Conservation (phyloP, 2,888 invertebrate species). For the Drosophila tanythrix region DNA sequence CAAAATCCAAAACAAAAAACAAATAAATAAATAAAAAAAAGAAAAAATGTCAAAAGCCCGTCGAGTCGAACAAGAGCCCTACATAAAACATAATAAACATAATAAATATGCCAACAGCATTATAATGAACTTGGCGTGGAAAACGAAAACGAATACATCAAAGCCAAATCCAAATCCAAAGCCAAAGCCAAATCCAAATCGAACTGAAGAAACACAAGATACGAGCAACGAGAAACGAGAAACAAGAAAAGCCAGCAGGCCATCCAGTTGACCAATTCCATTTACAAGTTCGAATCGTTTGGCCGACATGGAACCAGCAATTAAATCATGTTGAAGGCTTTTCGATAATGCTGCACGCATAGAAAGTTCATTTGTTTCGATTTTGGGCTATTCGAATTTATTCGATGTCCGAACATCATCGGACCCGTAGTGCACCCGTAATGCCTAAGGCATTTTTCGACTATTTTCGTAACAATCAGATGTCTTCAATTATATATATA, state of each 20-base stretch:
- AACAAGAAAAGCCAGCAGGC: conserved; percentile 41
- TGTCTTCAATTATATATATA: too few relatives aligned
- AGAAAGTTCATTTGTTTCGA: conserved; percentile 55
- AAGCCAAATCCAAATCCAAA: conserved; percentile 7
- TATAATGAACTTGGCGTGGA: conserved; percentile 56
- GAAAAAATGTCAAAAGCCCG: conserved; percentile 30
- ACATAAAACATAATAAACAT: conserved; percentile 56
- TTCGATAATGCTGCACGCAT: conserved; percentile 48
- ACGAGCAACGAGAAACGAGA: conserved; percentile 9
- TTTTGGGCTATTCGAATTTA: not conserved
- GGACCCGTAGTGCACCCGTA: not conserved
- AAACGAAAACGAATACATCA: conserved; percentile 28
- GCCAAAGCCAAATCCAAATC: conserved; percentile 13
- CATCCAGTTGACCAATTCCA: conserved; percentile 47
- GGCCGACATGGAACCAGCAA: conserved; percentile 45
- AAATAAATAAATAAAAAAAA: not conserved
- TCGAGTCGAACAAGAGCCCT: conserved; percentile 23
- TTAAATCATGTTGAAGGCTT: conserved; percentile 49
- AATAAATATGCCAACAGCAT: conserved; percentile 63
- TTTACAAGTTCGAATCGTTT: conserved; percentile 19
- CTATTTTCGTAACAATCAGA: not conserved
- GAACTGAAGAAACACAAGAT: conserved; percentile 16
- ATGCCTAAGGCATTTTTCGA: not conserved
- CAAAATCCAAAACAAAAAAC: not conserved
- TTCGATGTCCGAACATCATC: not conserved